Base-by-base conservation (phyloP, 2,888 invertebrate species). In the Tinea pellionella region DNA sequence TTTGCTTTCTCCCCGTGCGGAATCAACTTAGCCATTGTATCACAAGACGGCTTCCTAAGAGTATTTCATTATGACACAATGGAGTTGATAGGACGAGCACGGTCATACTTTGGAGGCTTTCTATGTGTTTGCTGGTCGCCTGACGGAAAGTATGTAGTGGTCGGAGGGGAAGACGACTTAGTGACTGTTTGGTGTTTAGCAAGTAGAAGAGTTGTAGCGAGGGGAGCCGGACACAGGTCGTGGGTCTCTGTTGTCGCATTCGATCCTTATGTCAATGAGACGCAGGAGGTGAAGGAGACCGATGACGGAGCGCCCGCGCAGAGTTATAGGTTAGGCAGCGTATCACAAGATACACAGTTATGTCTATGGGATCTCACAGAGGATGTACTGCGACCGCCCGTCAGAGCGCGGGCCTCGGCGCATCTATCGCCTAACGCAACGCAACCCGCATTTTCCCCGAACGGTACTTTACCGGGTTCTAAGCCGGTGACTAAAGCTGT, bases 321-420 rank as follows among this genome's bases (percentile, higher is more conserved):
- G 24, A 93, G 94, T 71, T 96, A 96, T 77, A 89, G 96, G 64
- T 88, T 98, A 64, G 98, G 97, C 30, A 97, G 97, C 64, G 97
- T 98, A 0, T 97, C 98, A 32, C 98, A 99, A 79, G 99, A 99
- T 84, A 99, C 99, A 51, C 96, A 97, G 78, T 86, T 99, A 65
- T 99, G 99, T 82, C 88, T 99, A 64, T 99, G 99, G 99, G 99
- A 99, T 77, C 91, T 99, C 62, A 98, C 98, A 12, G 97, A 98
- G 75, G 99, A 99, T 74, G 92, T 97, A 61, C 82, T 99, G 61
- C 88, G 92, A 67, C 94, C 94, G 70, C 94, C 95, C n/a, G 84
- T 77, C 3, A 67, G 86, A 3, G 77, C 85, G 64, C 68, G 87
- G 1, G 86, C 84, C 6, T 87, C 88, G 29, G 76, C 85, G 3